These are phyloP conservation scores for Mayetiola destructor DNA, from an alignment of 2,888 invertebrate species.

Conservation along the genomic window DNA sequence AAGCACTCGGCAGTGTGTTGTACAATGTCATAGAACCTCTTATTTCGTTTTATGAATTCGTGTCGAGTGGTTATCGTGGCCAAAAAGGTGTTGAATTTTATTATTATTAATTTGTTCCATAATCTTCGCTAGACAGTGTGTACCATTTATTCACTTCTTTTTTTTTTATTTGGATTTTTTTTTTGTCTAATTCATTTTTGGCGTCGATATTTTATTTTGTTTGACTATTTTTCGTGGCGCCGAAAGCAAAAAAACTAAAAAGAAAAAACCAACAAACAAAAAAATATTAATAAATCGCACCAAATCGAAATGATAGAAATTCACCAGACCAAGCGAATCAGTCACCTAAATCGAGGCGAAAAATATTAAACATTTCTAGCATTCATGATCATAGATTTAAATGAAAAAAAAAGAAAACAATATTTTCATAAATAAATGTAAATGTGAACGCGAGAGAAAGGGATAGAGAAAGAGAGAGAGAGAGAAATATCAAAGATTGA, in stretches of 20 bases:
- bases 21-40: constrained; percentile 30
- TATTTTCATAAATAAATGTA: neutral
- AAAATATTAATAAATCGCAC: neutral
- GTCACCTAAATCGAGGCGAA: neutral
- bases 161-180: neutral
- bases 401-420: neutral
- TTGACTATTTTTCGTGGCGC: no score
- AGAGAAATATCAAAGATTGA: neutral
- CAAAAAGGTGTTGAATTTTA: constrained; percentile 17
- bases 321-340: neutral
- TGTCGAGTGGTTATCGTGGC: constrained; percentile 36
- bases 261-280: neutral
- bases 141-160: constrained; percentile 8
- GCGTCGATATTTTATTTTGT: no score
- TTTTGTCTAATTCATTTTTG: no score
- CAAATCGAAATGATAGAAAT: neutral
- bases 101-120: constrained; percentile 14
- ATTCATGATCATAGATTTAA: neutral
- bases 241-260: neutral
- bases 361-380: neutral
- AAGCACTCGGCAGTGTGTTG: constrained; percentile 38
- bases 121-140: constrained; percentile 6
- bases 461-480: neutral
- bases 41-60: constrained; percentile 39
- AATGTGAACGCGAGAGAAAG: neutral